A percentile compares a stretch with the other conserved stretches of the same genome.
These are phyloP conservation scores for Atractosteus spatula DNA, from an alignment of 2,113 vertebrate genomes.

Conservation along the genomic window DNA sequence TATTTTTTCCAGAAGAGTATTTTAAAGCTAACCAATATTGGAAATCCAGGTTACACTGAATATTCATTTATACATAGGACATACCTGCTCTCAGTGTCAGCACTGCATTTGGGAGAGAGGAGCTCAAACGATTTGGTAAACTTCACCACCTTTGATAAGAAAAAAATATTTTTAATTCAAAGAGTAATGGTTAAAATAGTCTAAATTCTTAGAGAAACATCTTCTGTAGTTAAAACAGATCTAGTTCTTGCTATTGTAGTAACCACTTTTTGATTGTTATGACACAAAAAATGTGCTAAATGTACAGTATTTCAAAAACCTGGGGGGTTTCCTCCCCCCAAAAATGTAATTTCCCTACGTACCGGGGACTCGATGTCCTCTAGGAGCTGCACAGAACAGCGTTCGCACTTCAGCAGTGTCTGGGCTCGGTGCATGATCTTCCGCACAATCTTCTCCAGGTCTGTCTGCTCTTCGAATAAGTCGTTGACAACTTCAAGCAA, in stretches of 20 bases:
- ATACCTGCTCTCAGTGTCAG: conserved; percentile 90
- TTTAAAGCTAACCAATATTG: no score
- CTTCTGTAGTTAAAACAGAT: no score
- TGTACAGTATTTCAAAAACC: no score
- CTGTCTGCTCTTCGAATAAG: conserved; percentile 97
- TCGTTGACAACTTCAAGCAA: conserved; percentile 97
- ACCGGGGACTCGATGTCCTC: conserved; percentile 97
- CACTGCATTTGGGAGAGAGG: conserved; percentile 97
- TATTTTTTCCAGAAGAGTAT: no score
- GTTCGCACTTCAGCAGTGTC: conserved; percentile 92
- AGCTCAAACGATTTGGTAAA: conserved; percentile 98
- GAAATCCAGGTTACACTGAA: background rate
- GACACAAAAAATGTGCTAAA: no score
- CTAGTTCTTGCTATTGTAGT: no score
- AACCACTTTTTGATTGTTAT: no score
- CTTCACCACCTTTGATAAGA: conserved; percentile 83
- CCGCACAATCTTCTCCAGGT: conserved; percentile 97
- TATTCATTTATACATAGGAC: background rate
- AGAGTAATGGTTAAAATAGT: background rate
- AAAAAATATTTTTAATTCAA: background rate
- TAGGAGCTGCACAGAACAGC: conserved; percentile 91
- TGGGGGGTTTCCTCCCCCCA: background rate
- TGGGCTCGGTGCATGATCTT: conserved; percentile 99
- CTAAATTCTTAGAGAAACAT: no score
- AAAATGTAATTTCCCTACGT: conserved; percentile 22